These are phyloP conservation scores for Habropoda laboriosa DNA, from an alignment of 1,140 invertebrate species.

Conservation along the genomic window DNA sequence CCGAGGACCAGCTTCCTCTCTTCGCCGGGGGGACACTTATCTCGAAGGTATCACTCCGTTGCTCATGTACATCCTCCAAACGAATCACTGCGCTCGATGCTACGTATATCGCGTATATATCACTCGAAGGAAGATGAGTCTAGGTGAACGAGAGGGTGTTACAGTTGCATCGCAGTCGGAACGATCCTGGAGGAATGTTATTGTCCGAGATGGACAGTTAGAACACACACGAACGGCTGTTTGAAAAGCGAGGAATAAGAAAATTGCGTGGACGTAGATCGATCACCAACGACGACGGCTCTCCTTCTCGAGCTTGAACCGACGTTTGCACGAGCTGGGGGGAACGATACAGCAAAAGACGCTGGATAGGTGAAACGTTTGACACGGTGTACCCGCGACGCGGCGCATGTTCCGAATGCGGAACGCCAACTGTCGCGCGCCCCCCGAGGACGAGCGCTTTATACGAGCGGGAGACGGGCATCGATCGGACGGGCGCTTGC, in stretches of 20 bases:
- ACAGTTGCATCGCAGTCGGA: too few species aligned
- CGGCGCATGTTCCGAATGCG: slow-evolving; percentile 73
- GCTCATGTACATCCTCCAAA: neutral
- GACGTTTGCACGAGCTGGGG: neutral
- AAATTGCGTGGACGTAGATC: neutral
- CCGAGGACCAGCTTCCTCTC: too few species aligned
- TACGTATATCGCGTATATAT: too few species aligned
- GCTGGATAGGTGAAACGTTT: slow-evolving; percentile 26
- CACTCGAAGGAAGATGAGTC: too few species aligned
- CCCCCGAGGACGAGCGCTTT: slow-evolving; percentile 77
- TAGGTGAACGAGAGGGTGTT: too few species aligned
- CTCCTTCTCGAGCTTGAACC: neutral
- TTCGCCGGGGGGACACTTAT: neutral
- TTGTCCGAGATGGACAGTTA: neutral
- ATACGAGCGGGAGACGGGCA: slow-evolving; percentile 77
- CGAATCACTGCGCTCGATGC: neutral
- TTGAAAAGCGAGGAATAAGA: too few species aligned
- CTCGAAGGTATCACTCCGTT: neutral
- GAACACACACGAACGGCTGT: neutral
- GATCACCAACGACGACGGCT: neutral
- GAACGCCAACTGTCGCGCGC: slow-evolving; percentile 77
- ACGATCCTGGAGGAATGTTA: neutral
- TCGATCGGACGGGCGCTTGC: slow-evolving; percentile 80
- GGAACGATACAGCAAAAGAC: slow-evolving; percentile 10
- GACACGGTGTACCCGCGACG: slow-evolving; percentile 52